Conservation (phyloP, 1,140 invertebrate genomes). For the Metopolophium dirhodum region DNA sequence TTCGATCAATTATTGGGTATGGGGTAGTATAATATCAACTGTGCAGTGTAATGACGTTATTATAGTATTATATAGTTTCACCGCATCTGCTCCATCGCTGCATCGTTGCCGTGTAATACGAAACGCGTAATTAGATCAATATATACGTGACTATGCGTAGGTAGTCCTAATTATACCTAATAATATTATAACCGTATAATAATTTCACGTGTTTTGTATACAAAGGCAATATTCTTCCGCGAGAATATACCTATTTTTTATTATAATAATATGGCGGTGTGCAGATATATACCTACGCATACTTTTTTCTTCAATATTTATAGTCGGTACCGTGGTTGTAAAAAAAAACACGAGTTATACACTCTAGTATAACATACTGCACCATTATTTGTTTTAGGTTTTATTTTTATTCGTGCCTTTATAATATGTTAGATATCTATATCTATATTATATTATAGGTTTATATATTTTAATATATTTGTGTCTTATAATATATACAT, state of each 20-base stretch:
- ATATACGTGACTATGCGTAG: neutral
- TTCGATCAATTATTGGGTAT: constrained; percentile 36
- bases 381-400: constrained; percentile 13
- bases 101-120: neutral
- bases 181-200: neutral
- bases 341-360: neutral
- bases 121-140: constrained; percentile 7
- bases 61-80: constrained; percentile 5
- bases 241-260: neutral
- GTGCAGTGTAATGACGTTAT: constrained; percentile 32
- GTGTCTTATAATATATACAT: neutral
- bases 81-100: neutral
- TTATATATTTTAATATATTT: neutral
- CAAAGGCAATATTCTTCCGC: neutral
- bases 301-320: constrained; percentile 6
- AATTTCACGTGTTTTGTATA: constrained; percentile 10
- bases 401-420: neutral
- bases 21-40: neutral
- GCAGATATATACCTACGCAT: neutral
- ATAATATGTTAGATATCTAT: neutral
- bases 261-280: neutral
- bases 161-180: neutral
- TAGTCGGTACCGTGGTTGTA: neutral
- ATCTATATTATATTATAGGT: neutral
- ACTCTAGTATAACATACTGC: neutral